A percentile compares a stretch with the other conserved stretches of the same genome.
Evolutionary conservation across 1,140 invertebrate genomes (phyloP).

Genomic region (Drosophila kikkawai): DNA sequence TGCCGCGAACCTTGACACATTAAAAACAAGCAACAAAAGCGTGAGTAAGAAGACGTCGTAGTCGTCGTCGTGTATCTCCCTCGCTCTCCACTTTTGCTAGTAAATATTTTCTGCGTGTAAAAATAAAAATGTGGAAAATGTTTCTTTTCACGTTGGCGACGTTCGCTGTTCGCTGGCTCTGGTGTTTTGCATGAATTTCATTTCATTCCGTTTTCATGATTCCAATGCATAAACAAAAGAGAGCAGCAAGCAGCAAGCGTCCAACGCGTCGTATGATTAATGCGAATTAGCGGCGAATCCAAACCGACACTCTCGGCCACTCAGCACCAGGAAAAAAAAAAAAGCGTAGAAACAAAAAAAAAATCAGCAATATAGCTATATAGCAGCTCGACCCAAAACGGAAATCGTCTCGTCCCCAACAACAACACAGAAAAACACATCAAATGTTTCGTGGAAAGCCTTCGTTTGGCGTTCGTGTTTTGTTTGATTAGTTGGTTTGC

Average conservation of each 20-base stretch:
- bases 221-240: conserved; percentile 75
- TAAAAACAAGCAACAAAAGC: conserved; percentile 74
- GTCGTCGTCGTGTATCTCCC: background rate
- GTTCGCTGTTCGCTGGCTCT: conserved; percentile 25
- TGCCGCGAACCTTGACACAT: conserved; percentile 83
- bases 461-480: conserved; percentile 42
- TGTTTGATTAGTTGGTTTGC: conserved; percentile 45
- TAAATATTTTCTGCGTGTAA: conserved; percentile 74
- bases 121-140: conserved; percentile 78
- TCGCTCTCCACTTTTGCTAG: conserved; percentile 21
- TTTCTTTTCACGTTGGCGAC: conserved; percentile 33
- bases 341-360: background rate
- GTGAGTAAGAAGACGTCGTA: conserved; percentile 49
- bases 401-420: conserved; percentile 63
- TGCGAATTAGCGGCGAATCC: conserved; percentile 72
- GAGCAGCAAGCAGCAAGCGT: conserved; percentile 36
- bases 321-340: conserved; percentile 20
- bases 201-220: conserved; percentile 59
- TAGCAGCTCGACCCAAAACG: conserved; percentile 56
- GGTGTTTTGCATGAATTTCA: conserved; percentile 62
- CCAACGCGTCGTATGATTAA: conserved; percentile 80
- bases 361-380: conserved; percentile 26
- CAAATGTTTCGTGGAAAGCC: conserved; percentile 73
- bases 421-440: conserved; percentile 43
- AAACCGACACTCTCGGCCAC: conserved; percentile 46